Conservation (phyloP, 2,113 vertebrate genomes). For the Crotalus helleri region DNA sequence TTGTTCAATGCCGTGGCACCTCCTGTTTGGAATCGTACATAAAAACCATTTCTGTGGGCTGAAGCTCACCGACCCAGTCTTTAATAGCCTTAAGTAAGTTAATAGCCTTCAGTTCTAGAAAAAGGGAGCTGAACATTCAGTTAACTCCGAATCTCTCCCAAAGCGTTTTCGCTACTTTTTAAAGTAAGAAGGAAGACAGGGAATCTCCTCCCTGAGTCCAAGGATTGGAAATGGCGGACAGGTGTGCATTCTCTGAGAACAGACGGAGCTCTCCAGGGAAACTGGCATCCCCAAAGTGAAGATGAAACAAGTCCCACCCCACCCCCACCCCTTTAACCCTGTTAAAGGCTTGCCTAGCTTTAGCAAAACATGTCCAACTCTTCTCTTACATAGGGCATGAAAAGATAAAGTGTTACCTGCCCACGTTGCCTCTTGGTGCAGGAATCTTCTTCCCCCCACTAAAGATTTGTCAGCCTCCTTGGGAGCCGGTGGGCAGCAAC, state of each 20-base stretch:
- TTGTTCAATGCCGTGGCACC: neutral
- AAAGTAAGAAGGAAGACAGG: neutral
- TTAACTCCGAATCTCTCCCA: constrained; percentile 25
- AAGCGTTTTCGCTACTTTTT: neutral
- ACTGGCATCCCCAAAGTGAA: neutral
- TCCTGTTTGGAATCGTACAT: neutral
- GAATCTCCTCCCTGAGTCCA: neutral
- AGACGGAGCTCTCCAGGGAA: neutral
- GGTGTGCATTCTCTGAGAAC: neutral
- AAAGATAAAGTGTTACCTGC: constrained; percentile 41
- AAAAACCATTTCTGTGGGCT: neutral
- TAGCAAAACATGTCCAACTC: neutral
- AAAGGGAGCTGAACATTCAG: constrained; percentile 27
- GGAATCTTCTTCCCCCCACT: neutral
- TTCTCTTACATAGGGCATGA: neutral
- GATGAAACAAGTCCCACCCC: neutral
- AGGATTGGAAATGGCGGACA: neutral
- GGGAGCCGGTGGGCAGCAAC: constrained; percentile 37
- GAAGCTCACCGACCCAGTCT: neutral
- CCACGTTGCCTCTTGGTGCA: neutral
- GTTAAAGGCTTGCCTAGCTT: neutral
- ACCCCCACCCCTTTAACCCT: neutral
- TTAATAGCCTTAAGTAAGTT: constrained; percentile 44
- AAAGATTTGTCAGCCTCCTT: neutral
- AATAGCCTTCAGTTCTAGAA: constrained; percentile 37